A percentile compares a stretch with the other conserved stretches of the same genome.
phyloP scores from a whole-genome alignment of 1,140 invertebrate genomes.

The Physella acuta region DNA sequence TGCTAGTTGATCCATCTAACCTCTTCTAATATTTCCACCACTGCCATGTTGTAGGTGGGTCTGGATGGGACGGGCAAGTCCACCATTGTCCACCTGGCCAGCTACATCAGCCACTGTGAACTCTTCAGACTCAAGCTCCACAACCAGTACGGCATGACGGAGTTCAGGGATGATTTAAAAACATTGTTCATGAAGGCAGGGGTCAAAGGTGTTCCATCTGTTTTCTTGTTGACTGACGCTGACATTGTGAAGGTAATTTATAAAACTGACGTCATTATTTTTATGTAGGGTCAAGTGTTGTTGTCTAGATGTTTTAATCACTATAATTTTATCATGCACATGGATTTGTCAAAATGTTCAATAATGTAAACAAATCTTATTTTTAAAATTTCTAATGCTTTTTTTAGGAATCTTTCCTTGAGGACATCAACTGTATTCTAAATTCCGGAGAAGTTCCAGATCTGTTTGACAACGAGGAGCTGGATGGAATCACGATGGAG shows the following conservation, averaged over 20 bases:
- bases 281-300: too few species aligned
- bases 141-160: conserved; percentile 74
- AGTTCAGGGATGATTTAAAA: conserved; percentile 77
- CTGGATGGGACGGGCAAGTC: conserved; percentile 59
- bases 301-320: too few species aligned
- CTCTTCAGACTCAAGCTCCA: conserved; percentile 64
- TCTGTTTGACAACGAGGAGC: conserved; percentile 59
- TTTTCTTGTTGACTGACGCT: conserved; percentile 58
- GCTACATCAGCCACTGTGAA: conserved; percentile 54
- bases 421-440: conserved; percentile 59
- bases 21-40: neutral
- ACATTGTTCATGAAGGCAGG: conserved; percentile 65
- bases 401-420: conserved; percentile 57
- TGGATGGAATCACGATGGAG: conserved; percentile 58
- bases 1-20: too few species aligned
- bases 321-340: too few species aligned
- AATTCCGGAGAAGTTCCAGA: conserved; percentile 60
- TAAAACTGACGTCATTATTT: too few species aligned
- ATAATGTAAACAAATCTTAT: too few species aligned
- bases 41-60: conserved; percentile 48
- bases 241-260: conserved; percentile 72
- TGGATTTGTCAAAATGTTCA: too few species aligned
- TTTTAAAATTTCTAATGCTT: conserved; percentile 21
- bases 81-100: conserved; percentile 52
- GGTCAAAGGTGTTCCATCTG: conserved; percentile 51